Evolutionary conservation across 2,888 invertebrate species (phyloP), one percentile per base, ranked within the genome.

Genomic region (Agonopterix heracliana): DNA sequence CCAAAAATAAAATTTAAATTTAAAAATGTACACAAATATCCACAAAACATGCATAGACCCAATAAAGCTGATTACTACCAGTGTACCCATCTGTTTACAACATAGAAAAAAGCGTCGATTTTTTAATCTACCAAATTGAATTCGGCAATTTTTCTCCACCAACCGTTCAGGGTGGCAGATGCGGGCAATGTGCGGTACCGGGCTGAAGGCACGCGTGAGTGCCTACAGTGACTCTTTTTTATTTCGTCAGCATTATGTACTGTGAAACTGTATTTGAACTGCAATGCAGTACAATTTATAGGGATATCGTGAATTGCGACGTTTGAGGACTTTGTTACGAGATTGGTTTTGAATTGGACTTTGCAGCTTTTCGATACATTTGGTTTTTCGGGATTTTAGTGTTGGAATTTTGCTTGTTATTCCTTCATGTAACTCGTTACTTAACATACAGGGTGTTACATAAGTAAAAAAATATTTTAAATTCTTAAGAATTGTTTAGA

Each of bases 121-220:
- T 57, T 57, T 58, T 60, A 58, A 60, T 60, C 56, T 51, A 49
- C 48, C 44, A 60, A 60, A 60, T 60, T 55, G 60, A 52, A 52
- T 47, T 45, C 14, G 38, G 48, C 51, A 45, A 48, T 47, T 50
- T 52, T 54, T 53, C 53, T 45, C n/a, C 40, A 41, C 36, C 44
- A 44, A 43, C 47, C 35, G 11, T 10, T 42, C 13, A 9, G 44
- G 40, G 52, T 45, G 47, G 45, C 53, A 56, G 53, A 54, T 56
- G 56, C 45, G 45, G 50, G 47, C 54, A 50, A 54, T 48, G 49
- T 46, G 44, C 34, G 34, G 40, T 46, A 26, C 5, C 26, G 26
- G 26, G 5, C 26, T 26, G 26, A 38, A n/a, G 38, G 38, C 41
- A 47, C 46, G 53, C 44, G 46, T 51, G 54, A 54, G 26, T 35